Percentiles rank a stretch among this genome's conserved stretches.
These are phyloP conservation scores for Acrobasis consociella DNA, from an alignment of 2,888 invertebrate genomes.

Conservation along the genomic window DNA sequence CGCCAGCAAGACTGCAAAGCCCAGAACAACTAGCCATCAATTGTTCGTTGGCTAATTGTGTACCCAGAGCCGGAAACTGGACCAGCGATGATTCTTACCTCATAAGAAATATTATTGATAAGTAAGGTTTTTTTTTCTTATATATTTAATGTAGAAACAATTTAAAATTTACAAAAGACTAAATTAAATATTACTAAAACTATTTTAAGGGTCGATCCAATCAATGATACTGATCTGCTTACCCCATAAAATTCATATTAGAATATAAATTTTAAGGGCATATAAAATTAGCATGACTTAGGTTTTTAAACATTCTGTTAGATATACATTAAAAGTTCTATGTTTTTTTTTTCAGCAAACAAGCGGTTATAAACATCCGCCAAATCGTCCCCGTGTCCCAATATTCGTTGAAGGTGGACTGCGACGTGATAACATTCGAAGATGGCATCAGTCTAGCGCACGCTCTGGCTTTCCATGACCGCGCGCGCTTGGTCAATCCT, in stretches of 20 bases:
- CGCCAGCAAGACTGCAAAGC: slow-evolving; percentile 58
- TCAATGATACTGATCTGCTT: too few relatives aligned
- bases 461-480: slow-evolving; percentile 69
- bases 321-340: not conserved
- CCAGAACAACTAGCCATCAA: slow-evolving; percentile 80
- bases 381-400: slow-evolving; percentile 45
- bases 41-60: slow-evolving; percentile 83
- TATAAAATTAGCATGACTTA: too few relatives aligned
- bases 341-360: slow-evolving; percentile 55
- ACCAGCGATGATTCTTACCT: slow-evolving; percentile 77
- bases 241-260: too few relatives aligned
- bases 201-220: too few relatives aligned
- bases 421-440: slow-evolving; percentile 67
- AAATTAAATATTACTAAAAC: too few relatives aligned
- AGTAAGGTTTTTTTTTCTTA: slow-evolving; percentile 55
- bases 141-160: too few relatives aligned
- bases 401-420: slow-evolving; percentile 48
- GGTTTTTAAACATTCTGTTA: too few relatives aligned
- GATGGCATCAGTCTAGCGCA: slow-evolving; percentile 65
- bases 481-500: slow-evolving; percentile 58
- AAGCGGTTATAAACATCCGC: slow-evolving; percentile 65
- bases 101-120: slow-evolving; percentile 83
- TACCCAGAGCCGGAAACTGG: slow-evolving; percentile 78
- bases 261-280: too few relatives aligned
- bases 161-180: too few relatives aligned